Evolutionary conservation across 2,797 vertebrate species (phyloP).

Genomic region (Falco rusticolus): DNA sequence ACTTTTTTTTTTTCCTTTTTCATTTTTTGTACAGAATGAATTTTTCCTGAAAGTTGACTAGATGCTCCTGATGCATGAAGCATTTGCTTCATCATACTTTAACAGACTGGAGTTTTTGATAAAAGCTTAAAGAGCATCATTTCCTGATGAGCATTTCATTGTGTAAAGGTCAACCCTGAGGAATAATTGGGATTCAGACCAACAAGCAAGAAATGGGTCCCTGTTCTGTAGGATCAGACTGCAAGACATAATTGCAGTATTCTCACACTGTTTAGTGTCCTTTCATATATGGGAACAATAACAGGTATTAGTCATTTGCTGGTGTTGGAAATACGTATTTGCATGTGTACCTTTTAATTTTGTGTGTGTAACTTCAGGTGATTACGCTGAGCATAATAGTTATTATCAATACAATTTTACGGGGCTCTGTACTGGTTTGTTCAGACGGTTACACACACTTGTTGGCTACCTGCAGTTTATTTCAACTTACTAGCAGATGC

Average conservation of each 20-base stretch:
- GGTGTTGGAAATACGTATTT: background rate
- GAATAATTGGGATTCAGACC: background rate
- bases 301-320: background rate
- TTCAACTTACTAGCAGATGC: background rate
- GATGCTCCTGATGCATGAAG: background rate
- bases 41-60: background rate
- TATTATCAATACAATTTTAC: background rate
- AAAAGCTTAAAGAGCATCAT: background rate
- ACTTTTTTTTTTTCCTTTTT: background rate
- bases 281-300: background rate
- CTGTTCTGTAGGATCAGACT: background rate
- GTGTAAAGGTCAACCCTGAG: background rate
- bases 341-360: background rate
- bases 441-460: background rate
- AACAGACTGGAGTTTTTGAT: background rate
- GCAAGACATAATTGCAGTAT: background rate
- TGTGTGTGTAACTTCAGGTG: background rate
- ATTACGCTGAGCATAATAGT: background rate
- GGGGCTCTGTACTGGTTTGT: background rate
- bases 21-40: background rate
- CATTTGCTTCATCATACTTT: background rate
- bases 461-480: background rate
- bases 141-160: background rate
- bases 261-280: background rate
- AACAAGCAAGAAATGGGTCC: background rate